Evolutionary conservation across 2,888 invertebrate species (phyloP).

Genomic region (Drosophila pullipes): DNA sequence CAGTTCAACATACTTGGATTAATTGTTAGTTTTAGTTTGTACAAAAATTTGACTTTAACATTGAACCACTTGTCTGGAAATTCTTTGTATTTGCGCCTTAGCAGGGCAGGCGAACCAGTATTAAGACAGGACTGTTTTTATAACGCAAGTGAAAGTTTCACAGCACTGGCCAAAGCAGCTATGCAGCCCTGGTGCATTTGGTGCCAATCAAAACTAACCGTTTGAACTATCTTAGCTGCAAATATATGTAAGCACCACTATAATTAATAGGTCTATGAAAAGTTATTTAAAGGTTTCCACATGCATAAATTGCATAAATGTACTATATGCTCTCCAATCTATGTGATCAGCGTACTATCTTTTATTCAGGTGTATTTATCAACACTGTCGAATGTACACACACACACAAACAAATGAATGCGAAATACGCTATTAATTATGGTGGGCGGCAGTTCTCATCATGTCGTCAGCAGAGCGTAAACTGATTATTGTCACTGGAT

Average conservation of each 20-base stretch:
- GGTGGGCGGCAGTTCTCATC: constrained; percentile 36
- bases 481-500: constrained; percentile 88
- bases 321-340: background rate
- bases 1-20: constrained; percentile 42
- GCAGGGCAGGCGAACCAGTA: constrained; percentile 37
- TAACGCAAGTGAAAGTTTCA: background rate
- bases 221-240: background rate
- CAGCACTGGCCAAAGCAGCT: constrained; percentile 4
- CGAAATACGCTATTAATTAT: background rate
- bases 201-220: background rate
- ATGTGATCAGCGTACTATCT: constrained; percentile 13
- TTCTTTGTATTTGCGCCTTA: constrained; percentile 55
- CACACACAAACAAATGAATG: background rate
- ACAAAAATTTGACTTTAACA: constrained; percentile 8
- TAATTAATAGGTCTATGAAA: background rate
- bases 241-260: background rate
- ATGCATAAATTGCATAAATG: background rate
- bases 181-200: background rate
- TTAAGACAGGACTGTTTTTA: constrained; percentile 12
- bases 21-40: constrained; percentile 5
- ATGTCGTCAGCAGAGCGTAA: constrained; percentile 71
- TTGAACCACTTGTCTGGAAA: constrained; percentile 31
- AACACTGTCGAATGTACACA: constrained; percentile 18
- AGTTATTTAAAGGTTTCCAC: background rate
- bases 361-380: constrained; percentile 1